These are phyloP conservation scores for Pollimyrus isidori DNA, from an alignment of 2,113 vertebrate species.

Conservation along the genomic window DNA sequence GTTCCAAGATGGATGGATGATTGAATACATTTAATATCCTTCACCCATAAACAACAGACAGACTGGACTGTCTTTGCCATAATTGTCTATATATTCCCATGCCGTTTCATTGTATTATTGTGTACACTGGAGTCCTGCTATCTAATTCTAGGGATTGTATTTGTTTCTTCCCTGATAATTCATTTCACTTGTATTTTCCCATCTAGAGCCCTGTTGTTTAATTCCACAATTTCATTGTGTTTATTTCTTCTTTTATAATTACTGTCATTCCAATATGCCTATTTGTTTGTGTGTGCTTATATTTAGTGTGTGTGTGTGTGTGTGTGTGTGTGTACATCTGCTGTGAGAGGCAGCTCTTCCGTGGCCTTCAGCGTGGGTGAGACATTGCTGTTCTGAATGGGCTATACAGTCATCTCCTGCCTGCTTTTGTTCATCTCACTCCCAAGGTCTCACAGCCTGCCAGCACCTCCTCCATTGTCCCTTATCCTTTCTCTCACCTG, in stretches of 20 bases:
- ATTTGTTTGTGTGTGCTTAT: background rate
- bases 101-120: background rate
- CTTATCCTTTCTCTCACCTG: background rate
- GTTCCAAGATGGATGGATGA: background rate
- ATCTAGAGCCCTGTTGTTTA: background rate
- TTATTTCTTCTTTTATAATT: background rate
- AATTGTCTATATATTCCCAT: background rate
- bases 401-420: background rate
- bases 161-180: background rate
- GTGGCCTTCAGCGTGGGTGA: slow-evolving; percentile 26
- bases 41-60: background rate
- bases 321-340: background rate
- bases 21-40: background rate
- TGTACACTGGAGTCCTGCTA: background rate
- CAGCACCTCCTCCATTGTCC: slow-evolving; percentile 25
- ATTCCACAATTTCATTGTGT: background rate
- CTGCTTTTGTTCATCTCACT: slow-evolving; percentile 18
- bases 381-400: slow-evolving; percentile 21
- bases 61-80: background rate
- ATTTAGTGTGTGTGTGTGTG: background rate
- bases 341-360: slow-evolving; percentile 6
- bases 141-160: background rate
- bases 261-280: background rate
- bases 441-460: slow-evolving; percentile 26
- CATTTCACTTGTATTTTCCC: background rate